Evolutionary conservation across 2,113 vertebrate genomes (phyloP).

Genomic region (Drymodes brunneopygia): DNA sequence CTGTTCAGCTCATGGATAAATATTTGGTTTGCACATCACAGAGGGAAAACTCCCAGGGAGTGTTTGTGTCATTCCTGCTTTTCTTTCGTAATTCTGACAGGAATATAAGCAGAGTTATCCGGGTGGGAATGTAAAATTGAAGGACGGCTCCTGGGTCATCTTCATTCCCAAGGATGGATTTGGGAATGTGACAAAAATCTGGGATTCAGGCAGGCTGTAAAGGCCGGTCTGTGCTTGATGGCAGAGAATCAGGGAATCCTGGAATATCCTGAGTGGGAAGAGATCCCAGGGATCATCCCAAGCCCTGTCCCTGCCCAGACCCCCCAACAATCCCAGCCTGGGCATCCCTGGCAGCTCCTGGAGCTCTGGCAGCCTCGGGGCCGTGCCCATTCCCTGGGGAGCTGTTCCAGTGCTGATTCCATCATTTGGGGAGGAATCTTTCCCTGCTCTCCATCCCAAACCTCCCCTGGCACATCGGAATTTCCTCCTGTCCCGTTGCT

Average conservation of each 20-base stretch:
- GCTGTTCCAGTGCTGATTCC: not conserved
- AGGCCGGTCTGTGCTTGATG: not conserved
- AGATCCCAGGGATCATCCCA: not conserved
- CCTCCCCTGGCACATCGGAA: no score
- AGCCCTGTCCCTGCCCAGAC: not conserved
- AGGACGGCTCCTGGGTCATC: not conserved
- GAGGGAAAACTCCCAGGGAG: not conserved
- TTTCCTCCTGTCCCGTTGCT: not conserved
- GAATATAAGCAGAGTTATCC: not conserved
- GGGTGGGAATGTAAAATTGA: not conserved
- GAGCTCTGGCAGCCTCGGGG: not conserved
- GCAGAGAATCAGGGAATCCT: not conserved
- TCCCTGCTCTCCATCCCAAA: not conserved
- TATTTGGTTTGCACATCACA: rapidly evolving
- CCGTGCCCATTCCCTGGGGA: not conserved
- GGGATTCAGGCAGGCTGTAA: not conserved
- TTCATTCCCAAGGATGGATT: not conserved
- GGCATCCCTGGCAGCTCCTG: not conserved
- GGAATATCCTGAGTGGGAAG: not conserved
- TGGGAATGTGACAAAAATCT: not conserved
- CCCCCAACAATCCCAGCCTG: not conserved
- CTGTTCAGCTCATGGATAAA: rapidly evolving
- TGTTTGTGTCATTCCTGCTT: not conserved
- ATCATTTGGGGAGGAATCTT: no score
- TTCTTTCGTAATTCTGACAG: not conserved